Conservation (phyloP, 2,113 vertebrate genomes). For the Sinocyclocheilus grahami region DNA sequence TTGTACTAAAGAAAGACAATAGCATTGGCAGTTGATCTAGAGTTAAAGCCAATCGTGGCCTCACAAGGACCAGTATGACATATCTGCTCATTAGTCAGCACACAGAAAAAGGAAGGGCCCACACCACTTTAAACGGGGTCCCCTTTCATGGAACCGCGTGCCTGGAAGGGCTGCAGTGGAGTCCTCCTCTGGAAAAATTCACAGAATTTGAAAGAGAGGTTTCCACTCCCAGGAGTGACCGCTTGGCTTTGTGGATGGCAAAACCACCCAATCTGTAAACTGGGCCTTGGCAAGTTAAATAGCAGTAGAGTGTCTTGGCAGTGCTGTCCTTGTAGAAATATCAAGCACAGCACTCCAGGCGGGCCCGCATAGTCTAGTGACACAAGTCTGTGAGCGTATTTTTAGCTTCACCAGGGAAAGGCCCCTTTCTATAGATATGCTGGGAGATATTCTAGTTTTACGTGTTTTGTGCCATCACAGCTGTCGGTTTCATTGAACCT, state of each 20-base stretch:
- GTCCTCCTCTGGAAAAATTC: slow-evolving; percentile 29
- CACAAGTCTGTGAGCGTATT: no score
- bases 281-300: slow-evolving; percentile 45
- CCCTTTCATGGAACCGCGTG: slow-evolving; percentile 48
- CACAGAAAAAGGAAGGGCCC: slow-evolving; percentile 46
- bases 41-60: background rate
- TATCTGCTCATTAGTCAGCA: slow-evolving; percentile 42
- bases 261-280: slow-evolving; percentile 49
- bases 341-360: no score
- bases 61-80: slow-evolving; percentile 5
- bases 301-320: slow-evolving; percentile 43
- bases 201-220: slow-evolving; percentile 36
- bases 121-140: slow-evolving; percentile 35
- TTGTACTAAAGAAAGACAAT: slow-evolving; percentile 10
- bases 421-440: no score
- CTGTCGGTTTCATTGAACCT: slow-evolving; percentile 21
- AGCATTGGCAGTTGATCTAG: slow-evolving; percentile 9
- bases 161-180: slow-evolving; percentile 39
- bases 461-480: slow-evolving; percentile 32
- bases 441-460: slow-evolving; percentile 23
- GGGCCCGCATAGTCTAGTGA: no score
- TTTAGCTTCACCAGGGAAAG: no score
- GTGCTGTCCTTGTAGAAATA: background rate
- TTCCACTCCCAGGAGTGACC: slow-evolving; percentile 47
- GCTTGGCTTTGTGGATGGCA: slow-evolving; percentile 9